Evolutionary conservation across 2,797 vertebrate species (phyloP).

Genomic region (Philypnodon macrostomus): DNA sequence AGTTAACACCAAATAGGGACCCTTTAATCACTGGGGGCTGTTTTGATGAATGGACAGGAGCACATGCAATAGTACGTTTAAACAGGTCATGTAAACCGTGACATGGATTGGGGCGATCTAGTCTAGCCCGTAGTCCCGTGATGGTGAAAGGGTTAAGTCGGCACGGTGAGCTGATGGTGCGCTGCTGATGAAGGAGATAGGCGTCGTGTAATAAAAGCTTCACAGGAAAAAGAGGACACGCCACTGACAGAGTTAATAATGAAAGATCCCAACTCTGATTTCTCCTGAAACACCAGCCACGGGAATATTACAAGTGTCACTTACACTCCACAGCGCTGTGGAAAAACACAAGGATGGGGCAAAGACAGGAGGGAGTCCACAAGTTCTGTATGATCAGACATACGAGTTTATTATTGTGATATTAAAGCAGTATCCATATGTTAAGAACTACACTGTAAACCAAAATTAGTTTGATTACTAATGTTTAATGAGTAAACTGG

Average conservation of each 20-base stretch:
- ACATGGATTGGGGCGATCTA: neutral
- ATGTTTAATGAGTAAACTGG: too few relatives aligned
- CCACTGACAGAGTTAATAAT: slow-evolving; percentile 86
- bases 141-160: slow-evolving; percentile 69
- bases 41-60: too few relatives aligned
- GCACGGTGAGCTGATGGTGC: slow-evolving; percentile 61
- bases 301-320: slow-evolving; percentile 85
- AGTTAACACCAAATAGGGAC: too few relatives aligned
- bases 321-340: slow-evolving; percentile 78
- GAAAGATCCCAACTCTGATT: slow-evolving; percentile 83
- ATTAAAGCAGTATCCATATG: too few relatives aligned
- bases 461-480: too few relatives aligned
- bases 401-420: too few relatives aligned
- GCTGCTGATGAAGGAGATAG: slow-evolving; percentile 72
- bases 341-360: slow-evolving; percentile 60
- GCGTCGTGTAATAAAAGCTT: slow-evolving; percentile 82
- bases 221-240: slow-evolving; percentile 79
- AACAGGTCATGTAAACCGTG: slow-evolving; percentile 2
- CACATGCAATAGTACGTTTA: neutral
- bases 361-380: too few relatives aligned
- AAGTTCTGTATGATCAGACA: too few relatives aligned
- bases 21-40: too few relatives aligned
- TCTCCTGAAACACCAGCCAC: slow-evolving; percentile 77
- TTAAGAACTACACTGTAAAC: too few relatives aligned
- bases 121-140: slow-evolving; percentile 13